Evolutionary conservation across 2,888 invertebrate species (phyloP).

Genomic region (Blastobasis lacticolella): DNA sequence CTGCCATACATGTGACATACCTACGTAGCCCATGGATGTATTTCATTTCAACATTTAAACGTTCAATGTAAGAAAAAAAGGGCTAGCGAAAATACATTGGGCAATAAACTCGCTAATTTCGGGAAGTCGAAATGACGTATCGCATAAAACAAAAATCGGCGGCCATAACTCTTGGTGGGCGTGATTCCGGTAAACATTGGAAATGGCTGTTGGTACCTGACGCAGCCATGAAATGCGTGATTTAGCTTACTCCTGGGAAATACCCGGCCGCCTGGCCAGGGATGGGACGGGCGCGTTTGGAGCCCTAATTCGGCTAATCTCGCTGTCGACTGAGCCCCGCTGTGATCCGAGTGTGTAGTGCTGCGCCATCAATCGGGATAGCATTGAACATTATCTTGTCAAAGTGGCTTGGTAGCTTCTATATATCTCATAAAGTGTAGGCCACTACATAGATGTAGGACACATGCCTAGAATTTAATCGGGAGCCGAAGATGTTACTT

Average conservation of each 20-base stretch:
- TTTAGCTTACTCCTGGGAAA: conserved; percentile 63
- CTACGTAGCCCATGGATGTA: too few relatives aligned
- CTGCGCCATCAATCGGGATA: neutral
- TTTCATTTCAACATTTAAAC: too few relatives aligned
- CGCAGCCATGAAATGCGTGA: conserved; percentile 58
- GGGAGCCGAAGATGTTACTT: too few relatives aligned
- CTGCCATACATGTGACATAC: too few relatives aligned
- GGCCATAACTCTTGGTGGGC: conserved; percentile 11
- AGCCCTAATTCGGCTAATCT: conserved; percentile 65
- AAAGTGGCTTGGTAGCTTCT: conserved; percentile 5
- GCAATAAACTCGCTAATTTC: too few relatives aligned
- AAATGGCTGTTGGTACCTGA: conserved; percentile 31
- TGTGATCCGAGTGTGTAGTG: conserved; percentile 23
- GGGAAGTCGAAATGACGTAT: too few relatives aligned
- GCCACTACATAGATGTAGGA: too few relatives aligned
- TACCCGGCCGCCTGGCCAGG: conserved; percentile 27
- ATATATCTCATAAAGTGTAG: too few relatives aligned
- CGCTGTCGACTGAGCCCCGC: conserved; percentile 39
- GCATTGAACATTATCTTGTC: conserved; percentile 13
- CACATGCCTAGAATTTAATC: too few relatives aligned
- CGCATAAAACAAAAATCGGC: conserved; percentile 6
- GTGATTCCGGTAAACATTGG: conserved; percentile 15
- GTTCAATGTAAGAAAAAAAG: too few relatives aligned
- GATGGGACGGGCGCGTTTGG: conserved; percentile 43
- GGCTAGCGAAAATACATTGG: too few relatives aligned